A percentile compares a stretch with the other conserved stretches of the same genome.
These are phyloP conservation scores for Melanargia galathea DNA, from an alignment of 2,888 invertebrate genomes.

Conservation along the genomic window DNA sequence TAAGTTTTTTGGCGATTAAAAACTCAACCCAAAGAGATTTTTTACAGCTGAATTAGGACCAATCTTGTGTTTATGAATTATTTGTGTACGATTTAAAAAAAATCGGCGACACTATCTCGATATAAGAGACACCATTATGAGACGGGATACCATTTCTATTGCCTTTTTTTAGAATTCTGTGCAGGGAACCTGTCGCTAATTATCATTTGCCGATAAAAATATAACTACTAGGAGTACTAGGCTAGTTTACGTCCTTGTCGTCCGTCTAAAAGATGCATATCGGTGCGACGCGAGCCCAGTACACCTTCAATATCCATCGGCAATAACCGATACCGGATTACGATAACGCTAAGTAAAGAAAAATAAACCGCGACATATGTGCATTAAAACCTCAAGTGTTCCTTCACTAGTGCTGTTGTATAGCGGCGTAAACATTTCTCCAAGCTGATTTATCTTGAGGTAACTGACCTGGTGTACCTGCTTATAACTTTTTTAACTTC, in stretches of 20 bases:
- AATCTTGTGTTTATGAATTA: no score
- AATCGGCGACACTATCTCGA: no score
- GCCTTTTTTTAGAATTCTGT: neutral
- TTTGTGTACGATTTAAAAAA: no score
- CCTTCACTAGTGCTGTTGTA: slow-evolving; percentile 31
- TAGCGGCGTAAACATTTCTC: slow-evolving; percentile 45
- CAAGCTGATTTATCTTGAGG: slow-evolving; percentile 74
- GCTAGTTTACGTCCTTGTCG: slow-evolving; percentile 52
- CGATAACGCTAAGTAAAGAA: slow-evolving; percentile 15
- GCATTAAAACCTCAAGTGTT: slow-evolving; percentile 25
- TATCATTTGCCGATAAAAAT: slow-evolving; percentile 29
- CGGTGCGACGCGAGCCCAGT: slow-evolving; percentile 58
- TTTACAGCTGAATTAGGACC: no score
- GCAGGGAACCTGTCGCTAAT: slow-evolving; percentile 22
- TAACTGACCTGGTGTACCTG: slow-evolving; percentile 49
- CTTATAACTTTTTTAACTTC: slow-evolving; percentile 33
- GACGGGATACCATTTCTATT: neutral
- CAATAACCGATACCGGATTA: slow-evolving; percentile 47
- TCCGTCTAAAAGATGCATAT: slow-evolving; percentile 65
- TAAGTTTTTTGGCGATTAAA: no score
- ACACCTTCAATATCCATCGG: slow-evolving; percentile 49
- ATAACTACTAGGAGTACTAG: slow-evolving; percentile 41
- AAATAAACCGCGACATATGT: slow-evolving; percentile 25
- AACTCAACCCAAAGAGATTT: no score
- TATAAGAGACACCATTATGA: neutral